Conservation (phyloP, 2,888 invertebrate genomes). For the Torymus aiolomorphi region DNA sequence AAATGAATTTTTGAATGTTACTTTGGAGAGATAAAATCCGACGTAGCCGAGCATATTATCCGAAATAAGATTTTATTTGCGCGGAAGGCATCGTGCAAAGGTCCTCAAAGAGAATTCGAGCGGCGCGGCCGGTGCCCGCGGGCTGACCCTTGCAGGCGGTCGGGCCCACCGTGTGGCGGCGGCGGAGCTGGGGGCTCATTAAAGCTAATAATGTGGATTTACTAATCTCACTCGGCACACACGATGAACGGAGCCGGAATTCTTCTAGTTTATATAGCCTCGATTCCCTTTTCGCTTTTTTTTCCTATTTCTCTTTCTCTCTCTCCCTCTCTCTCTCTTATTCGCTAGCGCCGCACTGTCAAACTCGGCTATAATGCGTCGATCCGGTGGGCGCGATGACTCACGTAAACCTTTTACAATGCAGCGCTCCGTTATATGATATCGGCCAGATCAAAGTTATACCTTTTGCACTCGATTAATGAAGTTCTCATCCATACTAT, state of each 20-base stretch:
- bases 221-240: slow-evolving; percentile 66
- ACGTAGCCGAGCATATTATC: too few relatives aligned
- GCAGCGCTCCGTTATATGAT: slow-evolving; percentile 20
- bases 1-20: too few relatives aligned
- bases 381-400: slow-evolving; percentile 38
- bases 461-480: slow-evolving; percentile 21
- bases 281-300: neutral
- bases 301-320: slow-evolving; percentile 5
- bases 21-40: too few relatives aligned
- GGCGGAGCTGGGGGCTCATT: slow-evolving; percentile 67
- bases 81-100: neutral
- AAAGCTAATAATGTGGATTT: slow-evolving; percentile 73
- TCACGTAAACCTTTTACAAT: slow-evolving; percentile 40
- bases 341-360: slow-evolving; percentile 33
- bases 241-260: slow-evolving; percentile 19
- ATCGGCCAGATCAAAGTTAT: slow-evolving; percentile 34
- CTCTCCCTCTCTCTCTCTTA: slow-evolving; percentile 11
- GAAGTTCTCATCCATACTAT: slow-evolving; percentile 20
- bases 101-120: neutral
- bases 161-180: slow-evolving; percentile 39
- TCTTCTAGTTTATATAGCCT: slow-evolving; percentile 9
- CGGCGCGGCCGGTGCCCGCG: slow-evolving; percentile 6
- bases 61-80: neutral
- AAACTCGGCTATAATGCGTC: neutral
- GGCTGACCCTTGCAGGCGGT: slow-evolving; percentile 19